Percentiles rank a stretch among this genome's conserved stretches.
Evolutionary conservation across 2,113 vertebrate species (phyloP).

Genomic region (Leptobrachium leishanense): DNA sequence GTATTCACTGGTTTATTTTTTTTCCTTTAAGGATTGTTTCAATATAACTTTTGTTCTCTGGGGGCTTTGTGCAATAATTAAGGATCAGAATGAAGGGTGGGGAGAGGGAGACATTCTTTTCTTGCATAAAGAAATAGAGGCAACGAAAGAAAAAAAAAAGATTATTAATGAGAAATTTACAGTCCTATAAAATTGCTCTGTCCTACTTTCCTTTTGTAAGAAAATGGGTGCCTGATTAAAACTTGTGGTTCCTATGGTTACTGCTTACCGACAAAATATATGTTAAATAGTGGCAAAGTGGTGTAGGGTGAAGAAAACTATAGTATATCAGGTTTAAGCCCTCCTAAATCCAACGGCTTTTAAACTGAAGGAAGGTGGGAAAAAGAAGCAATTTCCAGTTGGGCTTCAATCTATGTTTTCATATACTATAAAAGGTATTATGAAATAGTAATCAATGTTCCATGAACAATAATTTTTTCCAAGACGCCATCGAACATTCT

Average conservation of each 20-base stretch:
- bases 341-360: too few relatives aligned
- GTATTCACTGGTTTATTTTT: slow-evolving; percentile 9
- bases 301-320: too few relatives aligned
- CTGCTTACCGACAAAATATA: background rate
- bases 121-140: background rate
- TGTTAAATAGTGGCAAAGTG: too few relatives aligned
- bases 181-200: background rate
- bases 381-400: too few relatives aligned
- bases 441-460: too few relatives aligned
- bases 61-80: slow-evolving; percentile 17
- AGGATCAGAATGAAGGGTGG: background rate
- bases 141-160: slow-evolving; percentile 24
- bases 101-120: slow-evolving; percentile 1
- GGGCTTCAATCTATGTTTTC: too few relatives aligned
- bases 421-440: too few relatives aligned
- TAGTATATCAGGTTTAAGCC: too few relatives aligned
- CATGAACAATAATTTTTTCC: too few relatives aligned
- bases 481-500: too few relatives aligned
- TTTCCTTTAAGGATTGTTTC: slow-evolving; percentile 22
- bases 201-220: slow-evolving; percentile 27
- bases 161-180: slow-evolving; percentile 23
- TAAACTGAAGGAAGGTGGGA: too few relatives aligned
- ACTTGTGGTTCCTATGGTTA: slow-evolving; percentile 22
- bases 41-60: background rate
- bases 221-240: slow-evolving; percentile 25